phyloP scores from a whole-genome alignment of 2,113 vertebrate species.

The Psettodes erumei region DNA sequence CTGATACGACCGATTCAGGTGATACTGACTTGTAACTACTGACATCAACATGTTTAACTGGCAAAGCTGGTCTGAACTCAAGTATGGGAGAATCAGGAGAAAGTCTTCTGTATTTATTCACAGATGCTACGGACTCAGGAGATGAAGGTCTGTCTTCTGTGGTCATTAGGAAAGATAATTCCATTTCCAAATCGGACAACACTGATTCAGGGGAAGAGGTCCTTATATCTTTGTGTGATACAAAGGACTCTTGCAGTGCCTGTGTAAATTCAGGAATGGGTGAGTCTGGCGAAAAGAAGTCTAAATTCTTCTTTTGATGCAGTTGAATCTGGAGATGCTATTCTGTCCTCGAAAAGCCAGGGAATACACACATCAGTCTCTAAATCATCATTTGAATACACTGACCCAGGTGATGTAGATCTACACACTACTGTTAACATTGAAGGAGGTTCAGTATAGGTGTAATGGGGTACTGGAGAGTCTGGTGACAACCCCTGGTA shows the following conservation, averaged over 20 bases:
- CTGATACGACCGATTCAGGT: too few relatives aligned
- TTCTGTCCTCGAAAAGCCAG: constrained; percentile 49
- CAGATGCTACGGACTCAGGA: background rate
- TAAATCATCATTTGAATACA: constrained; percentile 42
- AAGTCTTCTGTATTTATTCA: background rate
- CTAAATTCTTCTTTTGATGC: constrained; percentile 50
- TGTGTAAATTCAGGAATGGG: constrained; percentile 55
- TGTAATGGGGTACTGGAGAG: too few relatives aligned
- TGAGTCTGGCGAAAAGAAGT: constrained; percentile 62
- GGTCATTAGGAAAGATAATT: background rate
- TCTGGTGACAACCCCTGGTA: too few relatives aligned
- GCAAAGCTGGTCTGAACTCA: background rate
- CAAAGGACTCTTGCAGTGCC: background rate
- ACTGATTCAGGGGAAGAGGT: constrained; percentile 3
- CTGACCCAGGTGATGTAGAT: constrained; percentile 59
- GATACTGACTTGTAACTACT: constrained; percentile 14
- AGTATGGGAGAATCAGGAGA: constrained; percentile 24
- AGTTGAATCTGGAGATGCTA: constrained; percentile 43
- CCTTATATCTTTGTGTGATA: constrained; percentile 14
- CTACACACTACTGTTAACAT: background rate
- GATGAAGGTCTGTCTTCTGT: background rate
- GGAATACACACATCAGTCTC: constrained; percentile 38
- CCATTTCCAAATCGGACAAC: background rate
- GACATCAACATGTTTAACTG: background rate
- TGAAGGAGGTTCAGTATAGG: too few relatives aligned